phyloP scores from a whole-genome alignment of 2,797 vertebrate species.

The Silurus aristotelis region DNA sequence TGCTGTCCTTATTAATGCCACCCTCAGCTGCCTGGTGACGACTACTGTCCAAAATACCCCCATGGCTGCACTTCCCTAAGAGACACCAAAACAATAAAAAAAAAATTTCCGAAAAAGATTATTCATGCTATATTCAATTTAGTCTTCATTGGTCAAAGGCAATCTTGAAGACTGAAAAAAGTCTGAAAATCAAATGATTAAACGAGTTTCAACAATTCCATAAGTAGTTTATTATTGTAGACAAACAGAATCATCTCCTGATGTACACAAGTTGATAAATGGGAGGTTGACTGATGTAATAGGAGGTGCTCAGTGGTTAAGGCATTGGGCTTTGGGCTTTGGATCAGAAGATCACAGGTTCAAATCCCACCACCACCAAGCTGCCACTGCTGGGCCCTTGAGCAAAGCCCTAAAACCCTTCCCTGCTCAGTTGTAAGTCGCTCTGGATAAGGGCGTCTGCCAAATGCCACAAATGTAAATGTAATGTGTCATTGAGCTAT shows the following conservation, averaged over 20 bases:
- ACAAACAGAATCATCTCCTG: neutral
- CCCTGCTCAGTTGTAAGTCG: too few species aligned
- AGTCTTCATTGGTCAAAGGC: too few species aligned
- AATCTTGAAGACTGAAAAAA: too few species aligned
- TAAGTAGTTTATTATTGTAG: neutral
- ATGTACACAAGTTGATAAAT: neutral
- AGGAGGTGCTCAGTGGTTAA: too few species aligned
- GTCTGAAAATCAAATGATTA: neutral
- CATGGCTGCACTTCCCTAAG: slow-evolving; percentile 87
- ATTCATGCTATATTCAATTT: neutral
- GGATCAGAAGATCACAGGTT: too few species aligned
- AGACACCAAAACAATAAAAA: neutral
- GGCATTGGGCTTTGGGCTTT: too few species aligned
- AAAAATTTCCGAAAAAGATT: neutral
- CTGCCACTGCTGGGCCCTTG: too few species aligned
- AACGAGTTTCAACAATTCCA: neutral
- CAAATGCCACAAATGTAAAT: too few species aligned
- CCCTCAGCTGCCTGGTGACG: slow-evolving; percentile 73
- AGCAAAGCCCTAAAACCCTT: too few species aligned
- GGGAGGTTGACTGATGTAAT: neutral
- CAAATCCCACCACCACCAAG: too few species aligned
- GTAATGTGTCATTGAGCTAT: neutral
- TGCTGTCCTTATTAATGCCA: slow-evolving; percentile 89
- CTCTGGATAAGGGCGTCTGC: too few species aligned
- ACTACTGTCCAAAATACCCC: slow-evolving; percentile 82